Evolutionary conservation across 2,888 invertebrate species (phyloP), one percentile per base, ranked within the genome.

Genomic region (Dicroscelio sp.): DNA sequence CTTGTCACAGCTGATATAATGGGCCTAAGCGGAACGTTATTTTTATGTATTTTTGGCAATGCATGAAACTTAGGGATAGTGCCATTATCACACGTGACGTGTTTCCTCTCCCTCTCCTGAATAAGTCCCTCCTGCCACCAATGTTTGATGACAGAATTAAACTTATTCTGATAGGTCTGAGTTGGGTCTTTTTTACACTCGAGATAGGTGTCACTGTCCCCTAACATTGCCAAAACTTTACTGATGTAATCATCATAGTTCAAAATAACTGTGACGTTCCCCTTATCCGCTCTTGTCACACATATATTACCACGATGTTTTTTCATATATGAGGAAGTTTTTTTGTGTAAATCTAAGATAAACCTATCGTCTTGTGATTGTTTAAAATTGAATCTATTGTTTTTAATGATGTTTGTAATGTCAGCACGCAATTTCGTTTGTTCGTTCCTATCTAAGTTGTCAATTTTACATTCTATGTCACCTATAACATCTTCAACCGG

Each of bases 41-140:
- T 5, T 48, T 71, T 71, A 48, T 71, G 71, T 2, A 71, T 27
- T 25, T 71, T 71, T 25, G 71, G 48, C 2, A 71, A 23, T 2
- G 71, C 43, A 48, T 71, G 48, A 48, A 71, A 71, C 17, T 71
- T 71, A 14, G 71, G 71, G 4, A 71, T 48, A 8, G 30, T 48
- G 14, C 43, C 71, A 6, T n/a, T 71, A 2, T 71, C 48, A 48
- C 71, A 71, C 2, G 6, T 71, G 5, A 71, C 25, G 17, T 20
- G n/a, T 5, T 43, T 27, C n/a, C 12, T 27, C 8, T 10, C 14
- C 27, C 3, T 1, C 1, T 71, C 71, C 1, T 3, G 2, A 12
- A 71, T 27, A 48, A 30, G 48, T 4, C 25, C 35, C 25, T 71
- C 10, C 27, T 25, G 8, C 2, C 8, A 23, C 71, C 71, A 48